Evolutionary conservation across 2,797 vertebrate species (phyloP).

Genomic region (Acipenser oxyrinchus): DNA sequence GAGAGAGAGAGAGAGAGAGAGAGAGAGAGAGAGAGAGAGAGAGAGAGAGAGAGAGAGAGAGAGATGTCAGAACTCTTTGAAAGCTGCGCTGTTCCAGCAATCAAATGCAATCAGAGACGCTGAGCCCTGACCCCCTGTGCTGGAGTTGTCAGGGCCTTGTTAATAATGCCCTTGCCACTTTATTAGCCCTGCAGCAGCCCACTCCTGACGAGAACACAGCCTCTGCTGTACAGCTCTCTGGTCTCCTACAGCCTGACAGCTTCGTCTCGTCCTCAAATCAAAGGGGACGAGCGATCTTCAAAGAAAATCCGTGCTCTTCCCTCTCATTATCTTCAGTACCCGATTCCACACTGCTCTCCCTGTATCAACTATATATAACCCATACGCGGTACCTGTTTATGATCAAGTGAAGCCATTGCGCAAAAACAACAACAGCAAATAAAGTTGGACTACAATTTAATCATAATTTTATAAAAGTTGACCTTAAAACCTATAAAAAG

Average conservation of each 20-base stretch:
- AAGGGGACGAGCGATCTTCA: neutral
- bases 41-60: neutral
- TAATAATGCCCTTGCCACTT: neutral
- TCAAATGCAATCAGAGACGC: conserved; percentile 13
- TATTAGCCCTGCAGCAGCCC: neutral
- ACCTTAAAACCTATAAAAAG: too few relatives aligned
- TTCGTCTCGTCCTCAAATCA: neutral
- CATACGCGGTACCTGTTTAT: too few relatives aligned
- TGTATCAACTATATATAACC: too few relatives aligned
- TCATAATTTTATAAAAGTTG: too few relatives aligned
- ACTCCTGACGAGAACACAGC: neutral
- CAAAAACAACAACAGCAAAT: too few relatives aligned
- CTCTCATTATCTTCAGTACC: too few relatives aligned
- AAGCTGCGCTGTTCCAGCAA: conserved; percentile 22
- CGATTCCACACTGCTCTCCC: too few relatives aligned
- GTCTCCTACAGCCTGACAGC: neutral
- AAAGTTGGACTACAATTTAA: too few relatives aligned
- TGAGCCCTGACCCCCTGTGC: conserved; percentile 17
- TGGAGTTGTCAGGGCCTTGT: neutral
- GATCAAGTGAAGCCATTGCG: too few relatives aligned
- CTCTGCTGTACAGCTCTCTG: neutral
- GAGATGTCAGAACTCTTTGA: conserved; percentile 8
- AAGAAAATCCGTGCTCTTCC: too few relatives aligned
- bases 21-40: neutral
- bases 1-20: too few relatives aligned